Evolutionary conservation across 2,888 invertebrate species (phyloP).

Genomic region (Slavum lentiscoides): DNA sequence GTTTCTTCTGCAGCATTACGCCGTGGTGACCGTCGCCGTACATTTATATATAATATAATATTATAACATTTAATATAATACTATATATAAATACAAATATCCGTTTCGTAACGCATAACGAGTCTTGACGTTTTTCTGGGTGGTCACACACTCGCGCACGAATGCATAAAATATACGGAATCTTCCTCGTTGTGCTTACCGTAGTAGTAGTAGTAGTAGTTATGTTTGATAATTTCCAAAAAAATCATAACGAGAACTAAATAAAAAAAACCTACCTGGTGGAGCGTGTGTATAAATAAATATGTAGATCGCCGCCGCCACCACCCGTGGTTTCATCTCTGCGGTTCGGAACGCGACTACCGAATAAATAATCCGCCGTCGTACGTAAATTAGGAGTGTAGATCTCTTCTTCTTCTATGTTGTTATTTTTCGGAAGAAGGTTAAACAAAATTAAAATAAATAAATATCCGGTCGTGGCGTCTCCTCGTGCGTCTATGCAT

Average conservation of each 20-base stretch:
- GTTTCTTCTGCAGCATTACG: too few relatives aligned
- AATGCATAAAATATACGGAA: neutral
- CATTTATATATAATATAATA: too few relatives aligned
- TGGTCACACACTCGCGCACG: constrained; percentile 23
- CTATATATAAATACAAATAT: neutral
- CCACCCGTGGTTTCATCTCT: constrained; percentile 36
- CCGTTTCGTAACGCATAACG: constrained; percentile 48
- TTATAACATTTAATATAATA: constrained; percentile 7
- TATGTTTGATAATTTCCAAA: neutral
- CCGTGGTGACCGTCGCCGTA: too few relatives aligned
- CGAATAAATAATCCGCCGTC: constrained; percentile 44
- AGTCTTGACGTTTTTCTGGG: constrained; percentile 53
- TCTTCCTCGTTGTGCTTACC: neutral
- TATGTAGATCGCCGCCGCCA: neutral
- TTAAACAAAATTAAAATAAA: neutral
- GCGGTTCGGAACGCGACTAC: constrained; percentile 10
- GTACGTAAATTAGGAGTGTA: constrained; percentile 32
- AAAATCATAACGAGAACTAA: neutral
- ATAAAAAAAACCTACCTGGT: constrained; percentile 41
- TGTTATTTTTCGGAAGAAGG: too few relatives aligned
- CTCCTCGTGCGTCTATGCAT: neutral
- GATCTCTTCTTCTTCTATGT: neutral
- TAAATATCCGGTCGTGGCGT: neutral
- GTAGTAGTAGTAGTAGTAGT: neutral
- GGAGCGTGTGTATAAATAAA: constrained; percentile 11